A percentile compares a stretch with the other conserved stretches of the same genome.
Conservation (phyloP, 1,140 invertebrate species). For the Papilio glaucus region DNA sequence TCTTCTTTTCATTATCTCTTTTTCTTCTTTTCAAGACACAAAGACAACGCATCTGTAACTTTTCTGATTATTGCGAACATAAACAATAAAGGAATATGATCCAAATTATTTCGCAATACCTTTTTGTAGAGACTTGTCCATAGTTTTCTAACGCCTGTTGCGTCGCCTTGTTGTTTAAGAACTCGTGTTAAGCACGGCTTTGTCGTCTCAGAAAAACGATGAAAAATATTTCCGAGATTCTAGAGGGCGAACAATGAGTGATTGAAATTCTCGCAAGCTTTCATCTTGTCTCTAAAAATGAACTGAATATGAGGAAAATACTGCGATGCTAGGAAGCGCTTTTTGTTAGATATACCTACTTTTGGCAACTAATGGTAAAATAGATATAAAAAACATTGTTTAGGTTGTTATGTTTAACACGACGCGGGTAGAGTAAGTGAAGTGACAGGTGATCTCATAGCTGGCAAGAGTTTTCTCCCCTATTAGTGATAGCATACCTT, state of each 20-base stretch:
- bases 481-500: too few species aligned
- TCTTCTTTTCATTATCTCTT: too few species aligned
- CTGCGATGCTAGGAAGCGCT: not conserved
- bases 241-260: conserved; percentile 22
- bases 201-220: conserved; percentile 28
- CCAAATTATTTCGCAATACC: not conserved
- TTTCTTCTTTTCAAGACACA: too few species aligned
- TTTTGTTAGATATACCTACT: not conserved
- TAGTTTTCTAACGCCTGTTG: conserved; percentile 29
- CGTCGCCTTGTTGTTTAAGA: conserved; percentile 28
- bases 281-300: conserved; percentile 33
- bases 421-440: too few species aligned
- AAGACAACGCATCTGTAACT: too few species aligned
- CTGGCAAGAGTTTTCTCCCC: too few species aligned
- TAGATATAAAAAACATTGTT: too few species aligned
- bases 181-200: conserved; percentile 31
- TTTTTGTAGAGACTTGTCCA: not conserved
- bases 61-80: too few species aligned
- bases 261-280: conserved; percentile 30
- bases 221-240: conserved; percentile 29
- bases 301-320: not conserved
- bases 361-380: not conserved
- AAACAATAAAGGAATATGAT: not conserved
- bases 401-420: too few species aligned
- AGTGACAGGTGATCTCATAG: too few species aligned